These are phyloP conservation scores for Boulengeromyrus knoepffleri DNA, from an alignment of 2,113 vertebrate species.

Conservation along the genomic window DNA sequence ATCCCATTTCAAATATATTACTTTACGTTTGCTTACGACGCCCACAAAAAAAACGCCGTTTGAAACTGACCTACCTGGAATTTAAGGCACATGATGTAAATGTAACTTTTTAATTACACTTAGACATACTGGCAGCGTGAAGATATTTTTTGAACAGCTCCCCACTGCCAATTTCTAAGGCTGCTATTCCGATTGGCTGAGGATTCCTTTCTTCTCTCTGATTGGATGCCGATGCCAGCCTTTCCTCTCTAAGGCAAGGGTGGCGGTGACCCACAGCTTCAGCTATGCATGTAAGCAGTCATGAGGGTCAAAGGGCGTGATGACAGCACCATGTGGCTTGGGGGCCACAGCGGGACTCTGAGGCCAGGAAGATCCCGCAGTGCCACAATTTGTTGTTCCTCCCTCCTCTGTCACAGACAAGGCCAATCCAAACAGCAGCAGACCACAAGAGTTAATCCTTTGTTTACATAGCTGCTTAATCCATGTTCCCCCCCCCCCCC, in stretches of 20 bases:
- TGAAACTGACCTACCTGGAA: background rate
- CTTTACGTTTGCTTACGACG: background rate
- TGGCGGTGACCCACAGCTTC: slow-evolving; percentile 1
- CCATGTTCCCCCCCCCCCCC: slow-evolving; percentile 1
- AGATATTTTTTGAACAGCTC: background rate
- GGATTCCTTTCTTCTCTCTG: background rate
- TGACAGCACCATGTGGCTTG: background rate
- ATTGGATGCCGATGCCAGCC: background rate
- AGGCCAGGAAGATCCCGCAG: background rate
- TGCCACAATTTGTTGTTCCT: slow-evolving; percentile 4
- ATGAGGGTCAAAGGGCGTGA: background rate
- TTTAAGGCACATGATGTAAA: background rate
- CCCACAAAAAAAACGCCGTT: background rate
- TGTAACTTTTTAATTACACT: background rate
- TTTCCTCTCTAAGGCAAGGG: background rate
- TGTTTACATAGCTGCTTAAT: slow-evolving; percentile 19
- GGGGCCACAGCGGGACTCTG: background rate
- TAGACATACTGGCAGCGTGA: background rate
- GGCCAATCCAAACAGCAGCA: slow-evolving; percentile 14
- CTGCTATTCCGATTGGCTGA: background rate
- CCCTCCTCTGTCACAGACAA: slow-evolving; percentile 4
- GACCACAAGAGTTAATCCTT: background rate
- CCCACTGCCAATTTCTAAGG: background rate
- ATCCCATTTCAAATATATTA: background rate
- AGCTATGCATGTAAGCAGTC: slow-evolving; percentile 1